A percentile compares a stretch with the other conserved stretches of the same genome.
These are phyloP conservation scores for Drosophila glabriapex DNA, from an alignment of 2,888 invertebrate species.

Conservation along the genomic window DNA sequence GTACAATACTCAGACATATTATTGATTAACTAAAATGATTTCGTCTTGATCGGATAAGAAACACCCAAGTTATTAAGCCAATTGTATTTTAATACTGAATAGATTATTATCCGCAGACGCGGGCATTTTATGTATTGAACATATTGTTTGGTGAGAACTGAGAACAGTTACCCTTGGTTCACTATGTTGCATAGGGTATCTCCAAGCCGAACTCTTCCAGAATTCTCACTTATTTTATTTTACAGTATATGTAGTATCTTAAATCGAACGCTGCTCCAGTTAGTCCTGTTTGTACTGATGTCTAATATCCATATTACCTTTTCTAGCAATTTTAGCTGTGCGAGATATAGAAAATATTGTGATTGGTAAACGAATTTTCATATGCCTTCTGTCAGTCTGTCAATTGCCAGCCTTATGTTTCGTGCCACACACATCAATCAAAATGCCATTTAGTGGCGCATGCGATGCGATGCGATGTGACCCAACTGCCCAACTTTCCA, in stretches of 20 bases:
- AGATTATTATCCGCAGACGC: neutral
- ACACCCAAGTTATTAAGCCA: neutral
- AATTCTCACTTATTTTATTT: neutral
- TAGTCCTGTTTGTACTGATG: neutral
- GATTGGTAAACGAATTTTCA: conserved; percentile 32
- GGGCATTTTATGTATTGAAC: neutral
- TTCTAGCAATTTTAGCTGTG: neutral
- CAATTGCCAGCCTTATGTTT: conserved; percentile 49
- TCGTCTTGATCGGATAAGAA: neutral
- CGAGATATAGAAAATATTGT: conserved; percentile 24
- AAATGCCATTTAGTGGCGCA: conserved; percentile 68
- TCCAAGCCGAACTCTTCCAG: neutral
- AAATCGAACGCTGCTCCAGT: neutral
- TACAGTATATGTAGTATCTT: neutral
- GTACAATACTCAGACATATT: too few relatives aligned
- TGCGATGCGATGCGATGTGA: conserved; percentile 44
- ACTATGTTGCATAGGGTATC: neutral
- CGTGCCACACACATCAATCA: conserved; percentile 76
- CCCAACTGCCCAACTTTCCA: conserved; percentile 17
- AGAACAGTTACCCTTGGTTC: neutral
- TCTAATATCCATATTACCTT: neutral
- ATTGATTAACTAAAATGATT: neutral
- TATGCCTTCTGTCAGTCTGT: conserved; percentile 40
- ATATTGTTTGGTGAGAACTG: neutral
- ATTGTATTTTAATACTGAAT: neutral